These are phyloP conservation scores for Malurus melanocephalus DNA, from an alignment of 2,113 vertebrate species.

Conservation along the genomic window DNA sequence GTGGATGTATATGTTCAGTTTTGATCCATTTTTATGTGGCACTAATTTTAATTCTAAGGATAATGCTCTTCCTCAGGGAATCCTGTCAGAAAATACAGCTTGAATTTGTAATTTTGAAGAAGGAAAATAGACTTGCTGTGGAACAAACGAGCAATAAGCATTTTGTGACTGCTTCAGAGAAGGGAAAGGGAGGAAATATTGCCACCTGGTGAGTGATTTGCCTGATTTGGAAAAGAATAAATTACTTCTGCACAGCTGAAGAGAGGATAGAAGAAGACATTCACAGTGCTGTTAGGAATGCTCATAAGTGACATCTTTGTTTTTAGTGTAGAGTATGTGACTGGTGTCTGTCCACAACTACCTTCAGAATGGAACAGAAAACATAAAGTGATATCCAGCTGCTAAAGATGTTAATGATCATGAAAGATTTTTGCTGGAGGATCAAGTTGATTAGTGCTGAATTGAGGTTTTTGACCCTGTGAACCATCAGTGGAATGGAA, in stretches of 20 bases:
- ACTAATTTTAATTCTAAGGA: neutral
- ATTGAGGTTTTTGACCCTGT: neutral
- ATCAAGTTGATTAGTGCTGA: neutral
- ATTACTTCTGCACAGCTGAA: neutral
- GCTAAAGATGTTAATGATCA: neutral
- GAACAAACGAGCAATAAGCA: neutral
- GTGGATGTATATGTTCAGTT: neutral
- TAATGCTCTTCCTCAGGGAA: neutral
- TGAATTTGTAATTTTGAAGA: neutral
- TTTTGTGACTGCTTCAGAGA: neutral
- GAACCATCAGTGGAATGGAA: neutral
- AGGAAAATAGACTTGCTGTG: neutral
- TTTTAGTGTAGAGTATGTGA: neutral
- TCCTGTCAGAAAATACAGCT: neutral
- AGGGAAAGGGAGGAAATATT: neutral
- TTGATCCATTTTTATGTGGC: neutral
- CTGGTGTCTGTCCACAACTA: neutral
- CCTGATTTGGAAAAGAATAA: neutral
- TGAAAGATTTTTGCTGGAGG: neutral
- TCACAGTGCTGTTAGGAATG: neutral
- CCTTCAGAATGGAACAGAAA: neutral
- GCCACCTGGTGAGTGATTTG: neutral
- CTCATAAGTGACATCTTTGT: neutral
- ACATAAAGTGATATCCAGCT: neutral
- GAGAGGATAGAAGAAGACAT: accelerated